Conservation (phyloP, 2,113 vertebrate genomes). For the Isichthys henryi region DNA sequence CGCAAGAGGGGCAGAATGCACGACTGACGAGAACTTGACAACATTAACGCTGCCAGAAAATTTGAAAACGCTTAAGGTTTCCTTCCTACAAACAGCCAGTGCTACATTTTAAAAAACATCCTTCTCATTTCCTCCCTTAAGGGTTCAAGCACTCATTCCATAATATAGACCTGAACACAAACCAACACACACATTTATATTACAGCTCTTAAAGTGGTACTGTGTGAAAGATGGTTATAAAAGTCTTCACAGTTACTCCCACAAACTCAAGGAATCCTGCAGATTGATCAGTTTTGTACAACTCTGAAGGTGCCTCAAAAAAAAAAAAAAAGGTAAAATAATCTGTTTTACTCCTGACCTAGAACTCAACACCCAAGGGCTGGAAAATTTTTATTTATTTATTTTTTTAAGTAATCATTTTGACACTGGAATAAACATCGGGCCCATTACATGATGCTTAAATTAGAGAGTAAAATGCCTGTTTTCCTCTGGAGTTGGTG, state of each 20-base stretch:
- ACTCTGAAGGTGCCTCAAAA: background rate
- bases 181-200: background rate
- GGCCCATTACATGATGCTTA: background rate
- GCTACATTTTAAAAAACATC: background rate
- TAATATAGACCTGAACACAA: background rate
- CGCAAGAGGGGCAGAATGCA: background rate
- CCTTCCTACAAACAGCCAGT: background rate
- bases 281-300: background rate
- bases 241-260: background rate
- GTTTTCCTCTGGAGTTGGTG: background rate
- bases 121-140: background rate
- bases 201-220: background rate
- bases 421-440: background rate
- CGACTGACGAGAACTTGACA: background rate
- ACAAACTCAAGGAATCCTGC: background rate
- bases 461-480: background rate
- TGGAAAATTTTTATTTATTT: too few relatives aligned
- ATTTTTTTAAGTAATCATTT: conserved; percentile 2
- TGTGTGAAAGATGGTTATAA: background rate
- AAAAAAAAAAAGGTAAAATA: background rate
- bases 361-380: background rate
- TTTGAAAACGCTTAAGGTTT: background rate
- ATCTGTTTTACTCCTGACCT: background rate
- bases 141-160: background rate
- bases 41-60: background rate